Conservation (phyloP, 2,113 vertebrate species). For the Leptobrachium ailaonicum region DNA sequence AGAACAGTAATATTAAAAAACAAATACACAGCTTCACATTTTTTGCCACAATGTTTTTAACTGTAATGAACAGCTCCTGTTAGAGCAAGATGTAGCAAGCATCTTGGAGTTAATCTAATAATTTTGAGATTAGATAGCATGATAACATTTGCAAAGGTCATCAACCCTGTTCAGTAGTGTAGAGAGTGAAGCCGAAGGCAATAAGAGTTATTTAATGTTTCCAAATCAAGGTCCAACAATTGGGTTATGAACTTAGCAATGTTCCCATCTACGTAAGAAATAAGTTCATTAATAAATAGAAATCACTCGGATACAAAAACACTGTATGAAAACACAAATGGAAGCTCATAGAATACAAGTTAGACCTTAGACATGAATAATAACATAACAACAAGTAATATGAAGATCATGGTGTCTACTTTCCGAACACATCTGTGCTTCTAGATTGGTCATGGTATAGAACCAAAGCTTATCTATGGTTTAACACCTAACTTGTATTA, state of each 20-base stretch:
- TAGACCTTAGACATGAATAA: too few species aligned
- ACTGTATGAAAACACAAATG: too few species aligned
- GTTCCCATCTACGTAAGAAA: too few species aligned
- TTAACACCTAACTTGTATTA: too few species aligned
- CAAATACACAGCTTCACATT: constrained; percentile 20
- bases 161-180: constrained; percentile 18
- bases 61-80: constrained; percentile 39
- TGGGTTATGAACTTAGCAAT: background rate
- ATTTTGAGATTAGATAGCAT: constrained; percentile 48
- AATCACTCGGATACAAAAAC: too few species aligned
- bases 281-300: too few species aligned
- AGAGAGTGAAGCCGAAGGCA: constrained; percentile 19
- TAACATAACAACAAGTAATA: too few species aligned
- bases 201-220: constrained; percentile 41
- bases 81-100: constrained; percentile 11
- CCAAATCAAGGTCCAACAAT: constrained; percentile 30
- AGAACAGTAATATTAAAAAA: constrained; percentile 41
- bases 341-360: too few species aligned
- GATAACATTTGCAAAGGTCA: constrained; percentile 58
- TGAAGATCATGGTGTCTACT: too few species aligned
- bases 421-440: too few species aligned
- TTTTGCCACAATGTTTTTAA: constrained; percentile 49
- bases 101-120: constrained; percentile 52
- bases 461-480: too few species aligned
- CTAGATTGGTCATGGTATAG: too few species aligned